Conservation (phyloP, 2,888 invertebrate species). For the Pristionchus arcanus region DNA sequence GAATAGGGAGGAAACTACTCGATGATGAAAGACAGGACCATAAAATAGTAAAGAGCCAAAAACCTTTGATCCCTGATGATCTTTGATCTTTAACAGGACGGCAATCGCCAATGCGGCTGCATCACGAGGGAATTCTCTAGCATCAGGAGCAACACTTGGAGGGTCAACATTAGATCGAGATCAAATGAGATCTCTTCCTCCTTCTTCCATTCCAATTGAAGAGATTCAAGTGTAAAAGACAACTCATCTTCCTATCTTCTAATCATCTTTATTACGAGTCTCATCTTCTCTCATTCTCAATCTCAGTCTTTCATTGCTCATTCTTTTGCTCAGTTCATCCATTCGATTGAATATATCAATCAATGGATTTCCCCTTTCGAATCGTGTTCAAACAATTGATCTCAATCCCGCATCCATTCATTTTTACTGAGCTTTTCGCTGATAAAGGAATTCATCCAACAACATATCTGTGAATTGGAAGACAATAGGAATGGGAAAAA, state of each 20-base stretch:
- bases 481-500: too few relatives aligned
- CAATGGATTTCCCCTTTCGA: background rate
- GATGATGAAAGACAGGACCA: too few relatives aligned
- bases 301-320: slow-evolving; percentile 13
- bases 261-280: slow-evolving; percentile 2
- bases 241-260: background rate
- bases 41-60: too few relatives aligned
- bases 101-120: slow-evolving; percentile 22
- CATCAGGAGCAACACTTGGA: slow-evolving; percentile 31
- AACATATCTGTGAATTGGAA: too few relatives aligned
- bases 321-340: slow-evolving; percentile 31
- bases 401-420: background rate
- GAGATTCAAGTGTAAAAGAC: slow-evolving; percentile 50
- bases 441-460: slow-evolving; percentile 1
- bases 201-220: slow-evolving; percentile 28
- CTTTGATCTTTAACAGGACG: slow-evolving; percentile 10
- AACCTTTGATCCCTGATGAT: too few relatives aligned
- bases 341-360: background rate
- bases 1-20: too few relatives aligned
- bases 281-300: background rate
- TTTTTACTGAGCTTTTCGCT: background rate
- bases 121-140: slow-evolving; percentile 23
- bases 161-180: slow-evolving; percentile 24
- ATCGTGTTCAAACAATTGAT: slow-evolving; percentile 33
- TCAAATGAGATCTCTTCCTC: background rate